A percentile compares a stretch with the other conserved stretches of the same genome.
Evolutionary conservation across 2,113 vertebrate species (phyloP).

Genomic region (Sylvietta virens): DNA sequence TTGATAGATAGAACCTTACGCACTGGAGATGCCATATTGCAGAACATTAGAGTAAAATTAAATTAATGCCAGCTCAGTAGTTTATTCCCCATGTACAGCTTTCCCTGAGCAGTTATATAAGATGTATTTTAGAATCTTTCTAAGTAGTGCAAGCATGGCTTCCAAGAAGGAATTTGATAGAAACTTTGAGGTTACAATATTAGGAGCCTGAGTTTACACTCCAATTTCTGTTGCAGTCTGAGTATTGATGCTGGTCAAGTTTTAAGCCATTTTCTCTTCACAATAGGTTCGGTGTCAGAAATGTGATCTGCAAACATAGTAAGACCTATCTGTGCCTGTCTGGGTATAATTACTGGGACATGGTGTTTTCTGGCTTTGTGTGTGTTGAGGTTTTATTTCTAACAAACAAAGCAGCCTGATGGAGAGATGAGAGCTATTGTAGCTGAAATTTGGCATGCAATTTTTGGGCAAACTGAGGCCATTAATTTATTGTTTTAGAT

Average conservation of each 20-base stretch:
- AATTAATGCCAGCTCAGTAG: conserved; percentile 43
- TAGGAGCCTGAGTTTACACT: background rate
- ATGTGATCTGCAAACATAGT: background rate
- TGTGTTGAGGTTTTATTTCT: background rate
- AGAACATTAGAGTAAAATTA: conserved; percentile 12
- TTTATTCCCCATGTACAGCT: background rate
- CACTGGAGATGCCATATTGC: background rate
- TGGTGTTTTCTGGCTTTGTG: background rate
- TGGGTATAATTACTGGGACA: background rate
- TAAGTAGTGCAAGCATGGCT: conserved; percentile 3
- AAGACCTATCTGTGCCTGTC: background rate
- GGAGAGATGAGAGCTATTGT: background rate
- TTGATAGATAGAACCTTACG: background rate
- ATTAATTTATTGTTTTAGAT: background rate
- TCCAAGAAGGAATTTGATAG: conserved; percentile 26
- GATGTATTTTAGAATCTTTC: conserved; percentile 16
- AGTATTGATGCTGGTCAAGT: background rate
- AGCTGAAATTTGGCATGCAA: background rate
- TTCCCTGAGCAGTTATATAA: conserved; percentile 5
- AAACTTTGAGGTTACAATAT: background rate
- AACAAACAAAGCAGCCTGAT: background rate
- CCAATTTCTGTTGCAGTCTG: background rate
- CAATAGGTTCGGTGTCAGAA: background rate
- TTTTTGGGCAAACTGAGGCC: background rate
- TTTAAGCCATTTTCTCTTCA: background rate